phyloP scores from a whole-genome alignment of 2,113 vertebrate species.

The Rhinogobius similis region DNA sequence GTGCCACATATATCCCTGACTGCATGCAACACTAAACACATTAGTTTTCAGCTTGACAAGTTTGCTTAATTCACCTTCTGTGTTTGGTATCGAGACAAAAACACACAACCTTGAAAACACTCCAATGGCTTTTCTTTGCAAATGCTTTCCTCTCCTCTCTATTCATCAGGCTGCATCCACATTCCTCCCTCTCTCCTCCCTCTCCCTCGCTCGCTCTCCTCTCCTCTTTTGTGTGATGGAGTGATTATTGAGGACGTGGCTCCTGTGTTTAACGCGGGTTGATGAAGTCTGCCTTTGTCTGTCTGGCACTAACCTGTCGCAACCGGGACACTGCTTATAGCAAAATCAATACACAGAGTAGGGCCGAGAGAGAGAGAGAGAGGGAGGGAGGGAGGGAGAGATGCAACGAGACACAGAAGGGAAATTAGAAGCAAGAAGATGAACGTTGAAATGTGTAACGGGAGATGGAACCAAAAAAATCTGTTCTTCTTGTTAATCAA shows the following conservation, averaged over 20 bases:
- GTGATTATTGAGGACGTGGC: slow-evolving; percentile 79
- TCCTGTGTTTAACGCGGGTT: slow-evolving; percentile 78
- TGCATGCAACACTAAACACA: slow-evolving; percentile 3
- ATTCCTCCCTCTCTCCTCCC: slow-evolving; percentile 18
- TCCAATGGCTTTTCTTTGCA: not conserved
- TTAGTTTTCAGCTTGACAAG: not conserved
- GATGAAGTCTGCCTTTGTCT: slow-evolving; percentile 83
- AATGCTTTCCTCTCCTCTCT: slow-evolving; percentile 4
- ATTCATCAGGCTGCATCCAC: slow-evolving; percentile 41
- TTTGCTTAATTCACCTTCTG: slow-evolving; percentile 20
- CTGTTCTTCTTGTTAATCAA: too few relatives aligned
- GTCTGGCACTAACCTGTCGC: slow-evolving; percentile 79
- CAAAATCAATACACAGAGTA: slow-evolving; percentile 82
- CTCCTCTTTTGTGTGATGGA: slow-evolving; percentile 72
- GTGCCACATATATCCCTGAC: not conserved
- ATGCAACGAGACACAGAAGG: slow-evolving; percentile 18
- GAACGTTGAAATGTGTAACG: slow-evolving; percentile 4
- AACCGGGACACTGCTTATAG: slow-evolving; percentile 81
- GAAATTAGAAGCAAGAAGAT: slow-evolving; percentile 26
- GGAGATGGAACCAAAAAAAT: too few relatives aligned
- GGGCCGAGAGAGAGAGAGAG: slow-evolving; percentile 33
- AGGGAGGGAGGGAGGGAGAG: slow-evolving; percentile 16
- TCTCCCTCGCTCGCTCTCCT: slow-evolving; percentile 23
- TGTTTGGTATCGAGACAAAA: slow-evolving; percentile 19
- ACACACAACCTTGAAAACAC: slow-evolving; percentile 42